Percentiles rank a stretch among this genome's conserved stretches.
phyloP scores from a whole-genome alignment of 2,888 invertebrate genomes.

The Scelioninae gen. 1 region DNA sequence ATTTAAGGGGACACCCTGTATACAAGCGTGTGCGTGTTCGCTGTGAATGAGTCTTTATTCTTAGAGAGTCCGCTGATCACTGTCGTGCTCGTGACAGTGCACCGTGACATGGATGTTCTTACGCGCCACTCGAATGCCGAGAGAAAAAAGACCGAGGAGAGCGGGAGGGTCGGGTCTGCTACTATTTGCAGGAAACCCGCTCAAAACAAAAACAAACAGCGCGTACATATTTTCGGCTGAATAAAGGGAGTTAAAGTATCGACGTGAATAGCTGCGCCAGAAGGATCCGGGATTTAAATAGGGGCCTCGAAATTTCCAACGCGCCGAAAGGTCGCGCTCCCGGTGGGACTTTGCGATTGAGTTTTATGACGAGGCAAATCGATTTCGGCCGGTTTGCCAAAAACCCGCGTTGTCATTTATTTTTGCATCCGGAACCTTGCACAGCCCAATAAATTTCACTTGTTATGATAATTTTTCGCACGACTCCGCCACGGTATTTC shows the following conservation, averaged over 20 bases:
- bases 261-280: slow-evolving; percentile 51
- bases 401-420: too few species aligned
- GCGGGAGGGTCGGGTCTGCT: slow-evolving; percentile 18
- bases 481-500: too few species aligned
- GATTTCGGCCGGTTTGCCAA: slow-evolving; percentile 53
- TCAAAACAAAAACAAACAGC: slow-evolving; percentile 61
- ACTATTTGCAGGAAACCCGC: slow-evolving; percentile 64
- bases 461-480: too few species aligned
- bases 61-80: slow-evolving; percentile 59
- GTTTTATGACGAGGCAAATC: slow-evolving; percentile 56
- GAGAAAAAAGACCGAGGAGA: slow-evolving; percentile 3
- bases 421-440: too few species aligned
- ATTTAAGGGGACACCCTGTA: slow-evolving; percentile 57
- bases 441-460: too few species aligned
- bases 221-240: slow-evolving; percentile 52
- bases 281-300: slow-evolving; percentile 57
- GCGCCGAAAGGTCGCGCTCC: slow-evolving; percentile 55
- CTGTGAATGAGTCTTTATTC: slow-evolving; percentile 65
- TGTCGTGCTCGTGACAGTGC: slow-evolving; percentile 62
- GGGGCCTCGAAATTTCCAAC: slow-evolving; percentile 48
- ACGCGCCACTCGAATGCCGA: slow-evolving; percentile 46
- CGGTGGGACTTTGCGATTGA: slow-evolving; percentile 42
- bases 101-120: slow-evolving; percentile 59
- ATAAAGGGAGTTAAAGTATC: slow-evolving; percentile 63
- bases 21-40: slow-evolving; percentile 47